Base-by-base conservation (phyloP, 2,888 invertebrate genomes). In the Pheosia gnoma region DNA sequence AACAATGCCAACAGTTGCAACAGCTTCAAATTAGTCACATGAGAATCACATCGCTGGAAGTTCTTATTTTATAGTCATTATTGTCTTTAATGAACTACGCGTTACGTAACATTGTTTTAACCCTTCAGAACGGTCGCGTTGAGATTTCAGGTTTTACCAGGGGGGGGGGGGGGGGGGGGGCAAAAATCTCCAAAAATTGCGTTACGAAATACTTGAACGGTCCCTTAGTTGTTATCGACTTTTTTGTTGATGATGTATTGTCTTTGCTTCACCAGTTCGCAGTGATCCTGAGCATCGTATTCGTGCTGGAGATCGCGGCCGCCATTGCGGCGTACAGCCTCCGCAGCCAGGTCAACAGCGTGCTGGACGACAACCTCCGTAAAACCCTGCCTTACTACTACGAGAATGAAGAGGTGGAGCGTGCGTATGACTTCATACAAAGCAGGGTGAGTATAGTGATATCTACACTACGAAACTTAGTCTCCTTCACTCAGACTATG, bases 311-410 rank as follows among this genome's bases (percentile, higher is more conserved):
- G 93, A 88, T 98, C 37, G 96, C 96, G 0, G 97, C 97, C 6
- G 97, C 97, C 53, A 96, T 98, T 74, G 95, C 97, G 0, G 97
- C 97, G 6, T 97, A 97, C 95, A 87, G 95, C 92, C 80, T 96
- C 93, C 91, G 96, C 87, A 82, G 94, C 71, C 85, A 96, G 94
- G 88, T 96, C 85, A 79, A 94, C 0, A 78, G 92, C 39, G 94
- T 95, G 89, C 88, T 95, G 59, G 84, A 91, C 73, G 80, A 87
- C 39, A 94, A 94, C n/a, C 94, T 98, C 80, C 94, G 95, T 68
- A 87, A 93, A 38, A 94, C 96, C 3, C 85, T 98, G 83, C 91
- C 94, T 4, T 83, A 93, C 43, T 96, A 96, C 83, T 94, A 95
- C 59, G 79, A 86, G 36, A 94, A 94, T 66, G 88, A 93, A 5